Conservation (phyloP, 2,113 vertebrate genomes). For the Poeciliopsis retropinna region DNA sequence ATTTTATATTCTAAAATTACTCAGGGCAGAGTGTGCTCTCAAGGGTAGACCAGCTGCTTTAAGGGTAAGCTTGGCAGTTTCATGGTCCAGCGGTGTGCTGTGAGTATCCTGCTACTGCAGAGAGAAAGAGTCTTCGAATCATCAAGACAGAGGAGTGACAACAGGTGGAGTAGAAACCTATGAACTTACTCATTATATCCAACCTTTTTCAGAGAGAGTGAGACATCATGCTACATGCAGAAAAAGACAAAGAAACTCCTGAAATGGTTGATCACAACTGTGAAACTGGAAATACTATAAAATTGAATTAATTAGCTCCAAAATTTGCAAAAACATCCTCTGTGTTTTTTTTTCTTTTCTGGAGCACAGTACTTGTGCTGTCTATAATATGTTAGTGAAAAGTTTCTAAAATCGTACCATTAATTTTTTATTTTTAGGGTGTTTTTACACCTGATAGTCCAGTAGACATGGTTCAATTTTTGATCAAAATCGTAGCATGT, state of each 20-base stretch:
- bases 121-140: conserved; percentile 49
- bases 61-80: conserved; percentile 65
- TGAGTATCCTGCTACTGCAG: conserved; percentile 22
- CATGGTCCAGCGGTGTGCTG: conserved; percentile 52
- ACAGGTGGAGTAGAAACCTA: conserved; percentile 60
- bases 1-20: conserved; percentile 57
- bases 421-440: too few relatives aligned
- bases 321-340: conserved; percentile 58
- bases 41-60: conserved; percentile 62
- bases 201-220: conserved; percentile 33
- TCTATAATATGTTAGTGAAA: background rate
- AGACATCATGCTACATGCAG: conserved; percentile 37
- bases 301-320: conserved; percentile 69
- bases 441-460: too few relatives aligned
- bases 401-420: too few relatives aligned
- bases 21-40: conserved; percentile 52
- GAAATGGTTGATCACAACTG: conserved; percentile 74
- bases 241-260: conserved; percentile 43
- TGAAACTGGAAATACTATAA: conserved; percentile 77
- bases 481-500: too few relatives aligned
- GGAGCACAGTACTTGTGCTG: conserved; percentile 16
- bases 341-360: background rate
- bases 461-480: too few relatives aligned
- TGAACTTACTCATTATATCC: conserved; percentile 64
- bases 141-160: conserved; percentile 57